phyloP scores from a whole-genome alignment of 2,797 vertebrate species.

The Phalanger gymnotis region DNA sequence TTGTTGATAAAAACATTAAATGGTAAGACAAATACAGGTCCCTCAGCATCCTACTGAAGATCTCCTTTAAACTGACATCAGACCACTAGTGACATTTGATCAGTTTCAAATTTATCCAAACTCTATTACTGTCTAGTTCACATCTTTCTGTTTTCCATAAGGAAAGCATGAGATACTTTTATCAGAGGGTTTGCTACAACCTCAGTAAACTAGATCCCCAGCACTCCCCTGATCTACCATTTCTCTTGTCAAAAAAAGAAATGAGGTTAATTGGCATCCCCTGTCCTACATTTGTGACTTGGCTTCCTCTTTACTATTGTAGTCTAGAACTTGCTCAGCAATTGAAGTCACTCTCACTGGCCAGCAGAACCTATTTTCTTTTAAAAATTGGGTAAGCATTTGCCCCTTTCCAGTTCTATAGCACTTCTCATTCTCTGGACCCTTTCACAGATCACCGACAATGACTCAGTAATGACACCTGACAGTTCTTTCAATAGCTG shows the following conservation, averaged over 20 bases:
- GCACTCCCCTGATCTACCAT: neutral
- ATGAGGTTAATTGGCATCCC: neutral
- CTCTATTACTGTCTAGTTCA: neutral
- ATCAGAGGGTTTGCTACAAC: neutral
- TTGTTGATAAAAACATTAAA: neutral
- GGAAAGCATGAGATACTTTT: neutral
- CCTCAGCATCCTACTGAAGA: neutral
- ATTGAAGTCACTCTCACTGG: neutral
- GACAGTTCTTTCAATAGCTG: neutral
- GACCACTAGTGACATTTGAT: neutral
- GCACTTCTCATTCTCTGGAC: neutral
- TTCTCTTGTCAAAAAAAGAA: neutral
- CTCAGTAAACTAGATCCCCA: neutral
- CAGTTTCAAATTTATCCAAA: neutral
- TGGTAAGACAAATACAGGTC: neutral
- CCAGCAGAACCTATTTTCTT: neutral
- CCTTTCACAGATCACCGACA: neutral
- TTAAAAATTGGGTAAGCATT: neutral
- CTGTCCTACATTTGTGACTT: neutral
- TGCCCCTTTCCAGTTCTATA: neutral
- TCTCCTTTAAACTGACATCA: neutral
- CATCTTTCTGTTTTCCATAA: neutral
- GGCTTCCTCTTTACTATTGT: neutral
- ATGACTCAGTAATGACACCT: neutral
- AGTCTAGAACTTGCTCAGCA: neutral